Percentiles rank a stretch among this genome's conserved stretches.
Evolutionary conservation across 2,797 vertebrate species (phyloP).

Genomic region (Miichthys miiuy): DNA sequence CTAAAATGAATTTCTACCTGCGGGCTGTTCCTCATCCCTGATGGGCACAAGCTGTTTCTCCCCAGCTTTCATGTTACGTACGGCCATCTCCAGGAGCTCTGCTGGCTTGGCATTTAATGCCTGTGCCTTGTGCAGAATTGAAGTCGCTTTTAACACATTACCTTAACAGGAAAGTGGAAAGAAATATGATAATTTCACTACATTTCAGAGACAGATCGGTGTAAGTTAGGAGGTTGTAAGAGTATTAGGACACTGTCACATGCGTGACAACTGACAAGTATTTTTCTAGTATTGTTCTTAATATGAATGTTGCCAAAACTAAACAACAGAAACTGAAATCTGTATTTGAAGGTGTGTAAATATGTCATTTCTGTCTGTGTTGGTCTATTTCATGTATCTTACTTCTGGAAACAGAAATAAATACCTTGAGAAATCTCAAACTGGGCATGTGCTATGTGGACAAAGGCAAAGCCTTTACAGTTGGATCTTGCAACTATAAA

Average conservation of each 20-base stretch:
- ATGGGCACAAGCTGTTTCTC: constrained; percentile 86
- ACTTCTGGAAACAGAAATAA: neutral
- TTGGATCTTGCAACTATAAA: constrained; percentile 93
- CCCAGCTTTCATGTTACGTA: constrained; percentile 89
- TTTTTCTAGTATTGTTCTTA: too few species aligned
- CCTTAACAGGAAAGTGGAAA: constrained; percentile 77
- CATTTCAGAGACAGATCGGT: neutral
- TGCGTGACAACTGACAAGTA: neutral
- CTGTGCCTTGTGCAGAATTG: constrained; percentile 92
- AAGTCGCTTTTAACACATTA: constrained; percentile 90
- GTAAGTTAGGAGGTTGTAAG: neutral
- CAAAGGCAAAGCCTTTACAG: constrained; percentile 95
- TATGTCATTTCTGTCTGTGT: neutral
- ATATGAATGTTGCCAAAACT: neutral
- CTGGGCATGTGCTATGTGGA: constrained; percentile 94
- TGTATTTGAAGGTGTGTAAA: neutral
- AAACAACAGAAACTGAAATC: neutral
- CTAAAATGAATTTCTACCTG: constrained; percentile 77
- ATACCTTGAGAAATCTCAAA: constrained; percentile 94
- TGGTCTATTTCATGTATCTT: neutral
- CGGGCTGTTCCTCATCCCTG: constrained; percentile 84
- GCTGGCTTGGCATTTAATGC: constrained; percentile 87
- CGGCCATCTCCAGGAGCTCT: constrained; percentile 89
- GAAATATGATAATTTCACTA: neutral
- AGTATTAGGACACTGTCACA: neutral